Conservation (phyloP, 1,140 invertebrate species). For the Polypedilum vanderplanki region DNA sequence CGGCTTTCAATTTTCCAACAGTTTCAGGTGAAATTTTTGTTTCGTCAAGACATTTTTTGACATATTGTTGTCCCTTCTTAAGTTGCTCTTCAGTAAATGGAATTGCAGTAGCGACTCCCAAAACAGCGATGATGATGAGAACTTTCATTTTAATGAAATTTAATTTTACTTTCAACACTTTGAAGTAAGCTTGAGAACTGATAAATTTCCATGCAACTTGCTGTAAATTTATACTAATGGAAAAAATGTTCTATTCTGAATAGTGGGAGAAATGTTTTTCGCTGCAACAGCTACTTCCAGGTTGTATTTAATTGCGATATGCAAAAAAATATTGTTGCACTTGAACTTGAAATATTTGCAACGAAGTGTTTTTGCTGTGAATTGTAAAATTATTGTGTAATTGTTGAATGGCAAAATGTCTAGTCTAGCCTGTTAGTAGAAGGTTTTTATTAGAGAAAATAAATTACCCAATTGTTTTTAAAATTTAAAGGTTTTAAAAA, state of each 20-base stretch:
- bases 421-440: too few species aligned
- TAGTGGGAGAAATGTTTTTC: neutral
- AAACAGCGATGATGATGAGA: neutral
- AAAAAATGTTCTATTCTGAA: neutral
- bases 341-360: too few species aligned
- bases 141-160: neutral
- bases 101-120: neutral
- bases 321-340: too few species aligned
- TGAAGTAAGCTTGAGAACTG: neutral
- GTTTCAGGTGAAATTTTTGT: neutral
- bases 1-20: neutral
- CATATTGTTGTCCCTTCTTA: neutral
- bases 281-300: too few species aligned
- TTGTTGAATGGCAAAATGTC: too few species aligned
- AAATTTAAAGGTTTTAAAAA: too few species aligned
- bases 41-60: neutral
- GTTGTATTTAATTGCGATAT: too few species aligned
- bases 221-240: slow-evolving; percentile 3
- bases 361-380: too few species aligned
- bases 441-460: too few species aligned
- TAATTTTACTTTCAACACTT: neutral
- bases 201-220: neutral
- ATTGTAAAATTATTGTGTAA: too few species aligned
- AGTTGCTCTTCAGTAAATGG: slow-evolving; percentile 14
- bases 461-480: too few species aligned